These are phyloP conservation scores for Pungitius pungitius DNA, from an alignment of 2,113 vertebrate species.

Conservation along the genomic window DNA sequence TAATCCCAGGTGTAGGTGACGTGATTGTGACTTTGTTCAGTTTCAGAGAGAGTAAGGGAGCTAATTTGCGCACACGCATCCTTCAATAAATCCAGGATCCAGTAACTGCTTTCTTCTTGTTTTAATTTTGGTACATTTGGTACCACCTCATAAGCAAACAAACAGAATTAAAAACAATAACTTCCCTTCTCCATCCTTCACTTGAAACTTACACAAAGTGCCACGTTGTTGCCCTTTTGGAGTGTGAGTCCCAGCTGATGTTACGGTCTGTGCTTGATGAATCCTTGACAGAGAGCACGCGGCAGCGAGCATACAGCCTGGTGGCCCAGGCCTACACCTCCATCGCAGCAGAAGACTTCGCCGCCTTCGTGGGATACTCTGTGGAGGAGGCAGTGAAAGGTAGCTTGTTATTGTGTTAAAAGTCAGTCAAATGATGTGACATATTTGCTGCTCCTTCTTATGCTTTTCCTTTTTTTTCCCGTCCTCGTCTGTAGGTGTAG, in stretches of 20 bases:
- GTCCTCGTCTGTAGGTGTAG: conserved; percentile 80
- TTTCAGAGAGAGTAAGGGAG: too few species aligned
- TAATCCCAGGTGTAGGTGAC: neutral
- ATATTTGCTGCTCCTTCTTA: neutral
- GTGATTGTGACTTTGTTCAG: too few species aligned
- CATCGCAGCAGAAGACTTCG: conserved; percentile 92
- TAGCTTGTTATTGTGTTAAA: conserved; percentile 45
- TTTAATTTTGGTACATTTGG: too few species aligned
- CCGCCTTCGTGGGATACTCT: conserved; percentile 93
- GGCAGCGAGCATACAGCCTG: conserved; percentile 89
- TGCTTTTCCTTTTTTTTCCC: neutral
- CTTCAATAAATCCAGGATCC: too few species aligned
- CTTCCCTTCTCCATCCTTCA: neutral
- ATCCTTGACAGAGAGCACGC: conserved; percentile 84
- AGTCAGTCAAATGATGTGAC: neutral
- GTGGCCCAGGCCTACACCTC: conserved; percentile 97
- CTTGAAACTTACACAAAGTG: conserved; percentile 2
- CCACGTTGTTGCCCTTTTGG: neutral
- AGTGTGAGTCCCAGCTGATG: neutral
- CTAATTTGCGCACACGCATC: too few species aligned
- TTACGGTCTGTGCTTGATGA: neutral
- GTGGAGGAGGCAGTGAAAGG: conserved; percentile 97
- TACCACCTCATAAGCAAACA: neutral
- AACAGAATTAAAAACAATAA: neutral
- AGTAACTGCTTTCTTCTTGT: too few species aligned